phyloP scores from a whole-genome alignment of 2,888 invertebrate genomes.

The Lithophane socia region DNA sequence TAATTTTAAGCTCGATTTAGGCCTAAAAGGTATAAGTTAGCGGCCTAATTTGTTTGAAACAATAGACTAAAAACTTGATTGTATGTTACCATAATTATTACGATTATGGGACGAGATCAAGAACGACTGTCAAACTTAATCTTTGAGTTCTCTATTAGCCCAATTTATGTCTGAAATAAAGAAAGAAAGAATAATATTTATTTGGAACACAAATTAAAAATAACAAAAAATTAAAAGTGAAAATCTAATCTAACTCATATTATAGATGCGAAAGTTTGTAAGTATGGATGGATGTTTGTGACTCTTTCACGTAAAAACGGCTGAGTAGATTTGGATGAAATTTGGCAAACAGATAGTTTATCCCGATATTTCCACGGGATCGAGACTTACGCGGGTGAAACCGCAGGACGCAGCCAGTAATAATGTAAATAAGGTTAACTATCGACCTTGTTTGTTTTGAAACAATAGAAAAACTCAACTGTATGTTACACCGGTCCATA shows the following conservation, averaged over 20 bases:
- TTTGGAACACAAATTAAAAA: too few relatives aligned
- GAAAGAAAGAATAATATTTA: too few relatives aligned
- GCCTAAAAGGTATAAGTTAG: background rate
- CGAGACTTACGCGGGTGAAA: too few relatives aligned
- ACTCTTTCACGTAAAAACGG: too few relatives aligned
- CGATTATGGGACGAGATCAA: slow-evolving; percentile 1
- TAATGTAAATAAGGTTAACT: background rate
- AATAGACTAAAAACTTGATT: background rate
- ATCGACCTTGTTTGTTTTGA: slow-evolving; percentile 1
- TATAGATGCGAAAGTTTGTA: too few relatives aligned
- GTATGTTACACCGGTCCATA: background rate
- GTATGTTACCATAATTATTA: background rate
- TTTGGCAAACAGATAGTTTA: too few relatives aligned
- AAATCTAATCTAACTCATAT: too few relatives aligned
- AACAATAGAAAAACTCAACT: slow-evolving; percentile 16
- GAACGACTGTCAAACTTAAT: background rate
- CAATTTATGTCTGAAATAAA: background rate
- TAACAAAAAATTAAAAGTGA: too few relatives aligned
- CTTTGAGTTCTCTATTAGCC: background rate
- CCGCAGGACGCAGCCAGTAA: too few relatives aligned
- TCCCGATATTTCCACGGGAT: too few relatives aligned
- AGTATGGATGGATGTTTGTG: too few relatives aligned
- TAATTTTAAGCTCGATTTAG: background rate
- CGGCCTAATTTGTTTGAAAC: slow-evolving; percentile 6
- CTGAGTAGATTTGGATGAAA: too few relatives aligned